phyloP scores from a whole-genome alignment of 2,113 vertebrate species.

The Stigmatopora nigra region DNA sequence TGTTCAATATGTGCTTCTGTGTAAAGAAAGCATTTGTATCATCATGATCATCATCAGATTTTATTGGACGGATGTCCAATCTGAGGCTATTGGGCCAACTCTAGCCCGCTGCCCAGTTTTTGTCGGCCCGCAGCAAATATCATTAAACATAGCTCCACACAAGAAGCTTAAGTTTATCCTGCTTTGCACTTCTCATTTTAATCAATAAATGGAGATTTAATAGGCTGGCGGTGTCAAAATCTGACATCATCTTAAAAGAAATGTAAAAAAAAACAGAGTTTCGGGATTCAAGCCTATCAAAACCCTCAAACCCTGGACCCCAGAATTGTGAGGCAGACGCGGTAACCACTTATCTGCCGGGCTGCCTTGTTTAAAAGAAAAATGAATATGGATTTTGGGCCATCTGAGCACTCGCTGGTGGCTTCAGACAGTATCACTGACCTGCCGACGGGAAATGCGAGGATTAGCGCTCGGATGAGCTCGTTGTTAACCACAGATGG shows the following conservation, averaged over 20 bases:
- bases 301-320: too few species aligned
- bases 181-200: too few species aligned
- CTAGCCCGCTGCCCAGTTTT: neutral
- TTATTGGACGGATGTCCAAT: neutral
- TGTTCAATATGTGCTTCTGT: conserved; percentile 19
- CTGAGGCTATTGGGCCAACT: too few species aligned
- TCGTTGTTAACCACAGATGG: conserved; percentile 66
- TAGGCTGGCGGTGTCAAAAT: too few species aligned
- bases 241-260: too few species aligned
- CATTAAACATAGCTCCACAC: too few species aligned
- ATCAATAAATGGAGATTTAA: too few species aligned
- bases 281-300: too few species aligned
- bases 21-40: neutral
- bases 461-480: conserved; percentile 59
- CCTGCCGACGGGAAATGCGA: conserved; percentile 41
- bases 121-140: neutral
- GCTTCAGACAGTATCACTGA: conserved; percentile 52
- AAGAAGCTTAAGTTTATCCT: too few species aligned
- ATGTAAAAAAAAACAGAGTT: too few species aligned
- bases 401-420: conserved; percentile 26
- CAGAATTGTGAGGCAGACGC: too few species aligned
- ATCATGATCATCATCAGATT: neutral
- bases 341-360: neutral
- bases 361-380: conserved; percentile 11
- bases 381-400: conserved; percentile 20